Evolutionary conservation across 2,113 vertebrate genomes (phyloP).

Genomic region (Sinocyclocheilus anophthalmus): DNA sequence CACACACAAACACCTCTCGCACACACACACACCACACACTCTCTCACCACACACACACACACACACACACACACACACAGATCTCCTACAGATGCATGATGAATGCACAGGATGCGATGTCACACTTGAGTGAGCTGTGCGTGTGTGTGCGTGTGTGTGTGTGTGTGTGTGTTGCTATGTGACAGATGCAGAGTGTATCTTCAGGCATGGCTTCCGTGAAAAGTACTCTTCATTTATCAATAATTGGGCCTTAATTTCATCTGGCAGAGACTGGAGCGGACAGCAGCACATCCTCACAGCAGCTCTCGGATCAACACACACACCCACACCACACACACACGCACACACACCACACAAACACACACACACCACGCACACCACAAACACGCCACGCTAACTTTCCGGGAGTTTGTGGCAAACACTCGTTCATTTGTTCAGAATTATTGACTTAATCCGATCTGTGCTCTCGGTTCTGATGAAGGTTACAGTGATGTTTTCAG

Average conservation of each 20-base stretch:
- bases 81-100: conserved; percentile 84
- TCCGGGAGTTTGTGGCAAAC: background rate
- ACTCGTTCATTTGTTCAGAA: background rate
- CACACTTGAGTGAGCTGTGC: conserved; percentile 81
- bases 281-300: conserved; percentile 58
- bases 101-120: conserved; percentile 84
- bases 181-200: conserved; percentile 88
- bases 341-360: background rate
- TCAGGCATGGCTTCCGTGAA: conserved; percentile 86
- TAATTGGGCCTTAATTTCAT: conserved; percentile 93
- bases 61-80: conserved; percentile 65
- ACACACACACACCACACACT: conserved; percentile 42
- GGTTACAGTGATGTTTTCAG: background rate
- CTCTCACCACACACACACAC: conserved; percentile 41
- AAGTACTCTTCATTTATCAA: conserved; percentile 92
- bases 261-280: conserved; percentile 82
- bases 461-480: conserved; percentile 1
- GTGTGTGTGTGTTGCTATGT: conserved; percentile 40
- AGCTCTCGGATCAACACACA: too few species aligned
- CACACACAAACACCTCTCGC: background rate
- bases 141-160: conserved; percentile 19
- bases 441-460: background rate
- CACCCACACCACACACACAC: too few species aligned
- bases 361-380: background rate
- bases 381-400: too few species aligned